Conservation (phyloP, 2,888 invertebrate genomes). For the Diloba caeruleocephala region DNA sequence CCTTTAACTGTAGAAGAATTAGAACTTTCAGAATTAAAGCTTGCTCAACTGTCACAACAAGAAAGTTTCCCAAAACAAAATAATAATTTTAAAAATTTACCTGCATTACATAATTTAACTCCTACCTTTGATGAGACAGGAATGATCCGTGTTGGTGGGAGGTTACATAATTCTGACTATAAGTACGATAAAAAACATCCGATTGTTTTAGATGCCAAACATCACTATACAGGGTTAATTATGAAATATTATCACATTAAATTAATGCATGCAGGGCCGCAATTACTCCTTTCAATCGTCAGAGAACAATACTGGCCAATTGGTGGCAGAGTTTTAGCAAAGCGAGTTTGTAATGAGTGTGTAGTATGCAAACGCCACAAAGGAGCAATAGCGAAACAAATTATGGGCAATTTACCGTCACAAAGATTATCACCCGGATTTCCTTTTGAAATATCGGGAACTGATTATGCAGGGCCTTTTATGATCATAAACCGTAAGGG, state of each 20-base stretch:
- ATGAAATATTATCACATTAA: background rate
- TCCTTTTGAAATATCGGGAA: conserved; percentile 5
- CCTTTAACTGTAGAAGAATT: background rate
- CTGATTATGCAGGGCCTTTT: background rate
- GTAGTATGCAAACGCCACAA: conserved; percentile 5
- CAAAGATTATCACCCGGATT: conserved; percentile 1
- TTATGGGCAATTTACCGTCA: conserved; percentile 14
- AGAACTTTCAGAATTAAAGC: background rate
- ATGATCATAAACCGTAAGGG: background rate
- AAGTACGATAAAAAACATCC: background rate
- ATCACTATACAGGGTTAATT: background rate
- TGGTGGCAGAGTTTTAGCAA: background rate
- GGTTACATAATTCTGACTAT: background rate
- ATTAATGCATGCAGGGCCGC: background rate
- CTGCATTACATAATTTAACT: background rate
- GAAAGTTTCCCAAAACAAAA: too few relatives aligned
- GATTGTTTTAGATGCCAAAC: background rate
- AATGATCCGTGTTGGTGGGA: background rate
- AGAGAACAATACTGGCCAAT: background rate
- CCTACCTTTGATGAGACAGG: background rate
- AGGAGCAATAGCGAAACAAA: conserved; percentile 11
- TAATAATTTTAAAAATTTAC: too few relatives aligned
- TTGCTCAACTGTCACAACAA: background rate
- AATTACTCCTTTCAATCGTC: background rate
- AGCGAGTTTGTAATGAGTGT: background rate